Percentiles rank a stretch among this genome's conserved stretches.
Conservation (phyloP, 1,140 invertebrate species). For the Homalodisca vitripennis region DNA sequence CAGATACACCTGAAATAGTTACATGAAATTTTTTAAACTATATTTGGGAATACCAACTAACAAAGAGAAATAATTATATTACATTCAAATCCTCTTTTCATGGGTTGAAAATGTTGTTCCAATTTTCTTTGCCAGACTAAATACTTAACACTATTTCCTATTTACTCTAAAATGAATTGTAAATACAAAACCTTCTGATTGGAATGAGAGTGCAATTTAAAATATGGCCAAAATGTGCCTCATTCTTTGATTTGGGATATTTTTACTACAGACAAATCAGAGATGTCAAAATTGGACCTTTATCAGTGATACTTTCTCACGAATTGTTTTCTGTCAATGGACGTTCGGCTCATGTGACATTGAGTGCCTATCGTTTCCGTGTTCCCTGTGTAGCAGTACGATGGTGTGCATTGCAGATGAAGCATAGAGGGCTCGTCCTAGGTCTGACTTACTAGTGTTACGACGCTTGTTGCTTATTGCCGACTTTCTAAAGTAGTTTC, state of each 20-base stretch:
- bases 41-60: too few relatives aligned
- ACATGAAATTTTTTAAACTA: too few relatives aligned
- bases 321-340: not conserved
- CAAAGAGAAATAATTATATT: too few relatives aligned
- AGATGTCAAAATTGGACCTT: not conserved
- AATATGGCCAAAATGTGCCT: constrained; percentile 4
- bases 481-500: too few relatives aligned
- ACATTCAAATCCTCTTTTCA: not conserved
- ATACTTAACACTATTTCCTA: too few relatives aligned
- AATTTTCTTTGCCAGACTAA: not conserved
- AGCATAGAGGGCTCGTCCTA: not conserved
- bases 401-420: not conserved
- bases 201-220: constrained; percentile 3
- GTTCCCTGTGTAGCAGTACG: not conserved
- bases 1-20: too few relatives aligned
- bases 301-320: not conserved
- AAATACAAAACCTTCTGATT: not conserved
- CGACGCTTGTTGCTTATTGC: not conserved
- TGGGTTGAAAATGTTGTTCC: not conserved
- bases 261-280: constrained; percentile 9
- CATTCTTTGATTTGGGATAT: not conserved
- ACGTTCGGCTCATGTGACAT: too few relatives aligned
- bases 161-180: not conserved
- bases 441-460: not conserved
- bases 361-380: too few relatives aligned